Percentiles rank a stretch among this genome's conserved stretches.
Conservation (phyloP, 2,113 vertebrate species). For the Alethe castanea region DNA sequence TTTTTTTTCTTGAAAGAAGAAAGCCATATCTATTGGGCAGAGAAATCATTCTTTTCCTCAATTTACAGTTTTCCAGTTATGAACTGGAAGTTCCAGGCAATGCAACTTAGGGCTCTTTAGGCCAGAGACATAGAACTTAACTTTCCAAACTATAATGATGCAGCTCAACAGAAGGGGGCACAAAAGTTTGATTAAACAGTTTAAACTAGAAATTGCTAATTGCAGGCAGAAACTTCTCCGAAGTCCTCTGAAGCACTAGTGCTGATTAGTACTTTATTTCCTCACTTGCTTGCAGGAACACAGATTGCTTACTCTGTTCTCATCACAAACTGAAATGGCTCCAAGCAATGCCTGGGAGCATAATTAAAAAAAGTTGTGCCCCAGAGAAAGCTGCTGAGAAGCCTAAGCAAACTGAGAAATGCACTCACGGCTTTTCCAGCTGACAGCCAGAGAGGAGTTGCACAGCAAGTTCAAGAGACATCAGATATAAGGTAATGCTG, state of each 20-base stretch:
- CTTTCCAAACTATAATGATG: neutral
- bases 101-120: neutral
- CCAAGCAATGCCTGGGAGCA: slow-evolving; percentile 25
- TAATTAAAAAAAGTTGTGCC: slow-evolving; percentile 9
- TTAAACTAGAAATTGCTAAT: neutral
- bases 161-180: neutral
- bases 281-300: neutral
- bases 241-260: neutral
- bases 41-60: neutral
- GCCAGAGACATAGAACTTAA: neutral
- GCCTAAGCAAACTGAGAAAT: neutral
- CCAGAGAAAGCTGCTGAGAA: neutral
- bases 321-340: neutral
- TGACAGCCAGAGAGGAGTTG: neutral
- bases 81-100: neutral
- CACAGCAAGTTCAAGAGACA: neutral
- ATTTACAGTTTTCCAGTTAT: neutral
- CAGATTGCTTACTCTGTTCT: slow-evolving; percentile 8
- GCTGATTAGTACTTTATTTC: neutral
- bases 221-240: neutral
- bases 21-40: fast-evolving
- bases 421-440: neutral
- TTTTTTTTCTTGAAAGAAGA: neutral
- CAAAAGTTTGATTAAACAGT: neutral
- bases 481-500: neutral